These are phyloP conservation scores for Crocodylus rhombifer DNA, from an alignment of 2,797 vertebrate species.

Conservation along the genomic window DNA sequence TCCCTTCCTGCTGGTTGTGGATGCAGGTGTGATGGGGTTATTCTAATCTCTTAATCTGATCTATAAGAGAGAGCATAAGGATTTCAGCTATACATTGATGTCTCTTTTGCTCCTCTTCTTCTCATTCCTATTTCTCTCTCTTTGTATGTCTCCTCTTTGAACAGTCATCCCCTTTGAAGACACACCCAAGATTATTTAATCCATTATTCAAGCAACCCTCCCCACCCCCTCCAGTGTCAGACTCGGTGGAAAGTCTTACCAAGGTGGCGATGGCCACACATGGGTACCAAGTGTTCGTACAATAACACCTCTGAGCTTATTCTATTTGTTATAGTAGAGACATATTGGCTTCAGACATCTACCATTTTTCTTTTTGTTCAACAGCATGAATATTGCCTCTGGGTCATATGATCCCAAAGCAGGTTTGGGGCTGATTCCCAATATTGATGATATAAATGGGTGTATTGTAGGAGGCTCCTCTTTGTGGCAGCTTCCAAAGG, in stretches of 20 bases:
- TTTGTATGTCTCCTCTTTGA: neutral
- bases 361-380: neutral
- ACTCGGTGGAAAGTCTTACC: constrained; percentile 55
- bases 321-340: neutral
- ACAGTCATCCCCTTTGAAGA: neutral
- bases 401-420: accelerated
- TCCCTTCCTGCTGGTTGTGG: neutral
- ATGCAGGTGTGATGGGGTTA: neutral
- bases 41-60: neutral
- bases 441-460: neutral
- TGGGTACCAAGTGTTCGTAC: accelerated
- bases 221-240: accelerated
- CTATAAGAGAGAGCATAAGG: neutral
- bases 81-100: neutral
- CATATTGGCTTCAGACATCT: neutral
- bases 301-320: neutral
- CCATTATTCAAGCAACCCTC: constrained; percentile 25
- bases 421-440: neutral
- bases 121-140: accelerated
- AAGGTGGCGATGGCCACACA: neutral
- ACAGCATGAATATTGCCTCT: neutral
- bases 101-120: neutral
- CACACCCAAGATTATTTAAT: constrained; percentile 42
- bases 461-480: neutral
- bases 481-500: neutral